These are phyloP conservation scores for Drosophila sproati DNA, from an alignment of 1,140 invertebrate species.

Conservation along the genomic window DNA sequence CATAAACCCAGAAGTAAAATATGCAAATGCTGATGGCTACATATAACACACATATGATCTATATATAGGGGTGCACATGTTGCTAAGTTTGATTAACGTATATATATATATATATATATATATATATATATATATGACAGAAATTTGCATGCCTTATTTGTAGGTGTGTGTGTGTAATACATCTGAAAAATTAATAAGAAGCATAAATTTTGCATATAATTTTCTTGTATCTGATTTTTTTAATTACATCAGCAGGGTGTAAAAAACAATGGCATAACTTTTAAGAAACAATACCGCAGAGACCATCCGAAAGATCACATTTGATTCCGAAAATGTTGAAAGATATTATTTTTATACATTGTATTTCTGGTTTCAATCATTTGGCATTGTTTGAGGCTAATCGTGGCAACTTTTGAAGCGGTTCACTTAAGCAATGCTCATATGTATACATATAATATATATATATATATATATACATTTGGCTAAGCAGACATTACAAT, in stretches of 20 bases:
- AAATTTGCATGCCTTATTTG: neutral
- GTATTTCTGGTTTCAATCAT: constrained; percentile 19
- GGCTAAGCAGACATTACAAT: neutral
- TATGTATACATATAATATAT: constrained; percentile 1
- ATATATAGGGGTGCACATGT: neutral
- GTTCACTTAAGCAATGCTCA: neutral
- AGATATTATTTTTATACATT: constrained; percentile 20
- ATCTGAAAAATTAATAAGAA: neutral
- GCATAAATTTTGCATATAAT: constrained; percentile 37
- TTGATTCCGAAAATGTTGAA: constrained; percentile 4
- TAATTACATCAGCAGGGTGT: constrained; percentile 25
- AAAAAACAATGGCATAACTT: constrained; percentile 54
- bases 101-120: constrained; percentile 19
- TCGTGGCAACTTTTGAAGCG: constrained; percentile 8
- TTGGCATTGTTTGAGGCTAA: constrained; percentile 11
- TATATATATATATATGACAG: neutral
- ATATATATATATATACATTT: constrained; percentile 14
- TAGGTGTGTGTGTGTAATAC: neutral
- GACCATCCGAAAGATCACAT: constrained; percentile 4
- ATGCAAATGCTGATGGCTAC: constrained; percentile 33
- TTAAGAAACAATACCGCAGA: constrained; percentile 40
- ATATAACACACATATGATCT: neutral
- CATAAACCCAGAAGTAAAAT: constrained; percentile 65
- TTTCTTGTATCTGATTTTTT: neutral
- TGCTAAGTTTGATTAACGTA: neutral